Conservation (phyloP, 2,797 vertebrate genomes). For the Alosa sapidissima region DNA sequence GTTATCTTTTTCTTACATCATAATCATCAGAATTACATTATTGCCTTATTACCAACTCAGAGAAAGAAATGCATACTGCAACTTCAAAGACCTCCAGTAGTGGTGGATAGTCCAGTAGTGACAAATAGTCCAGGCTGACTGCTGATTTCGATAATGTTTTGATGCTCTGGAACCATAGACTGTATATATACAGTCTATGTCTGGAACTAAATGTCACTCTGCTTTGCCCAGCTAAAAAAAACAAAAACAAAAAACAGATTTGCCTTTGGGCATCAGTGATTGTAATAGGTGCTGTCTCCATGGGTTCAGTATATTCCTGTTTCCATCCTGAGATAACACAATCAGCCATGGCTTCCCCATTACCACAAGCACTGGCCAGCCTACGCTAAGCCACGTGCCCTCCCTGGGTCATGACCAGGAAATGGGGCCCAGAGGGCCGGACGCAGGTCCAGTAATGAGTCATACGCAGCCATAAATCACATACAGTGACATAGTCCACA, state of each 20-base stretch:
- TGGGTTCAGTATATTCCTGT: not conserved
- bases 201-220: not conserved
- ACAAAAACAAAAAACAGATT: too few relatives aligned
- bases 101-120: too few relatives aligned
- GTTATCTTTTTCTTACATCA: too few relatives aligned
- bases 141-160: not conserved
- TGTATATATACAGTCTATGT: too few relatives aligned
- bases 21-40: too few relatives aligned
- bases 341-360: too few relatives aligned
- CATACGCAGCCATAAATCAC: not conserved
- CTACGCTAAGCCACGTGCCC: not conserved
- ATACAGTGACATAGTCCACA: not conserved
- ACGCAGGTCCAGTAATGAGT: not conserved
- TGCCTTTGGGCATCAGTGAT: too few relatives aligned
- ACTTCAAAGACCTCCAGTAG: not conserved
- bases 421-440: not conserved
- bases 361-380: not conserved
- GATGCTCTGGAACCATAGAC: not conserved
- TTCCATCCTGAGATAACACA: not conserved
- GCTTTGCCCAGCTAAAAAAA: not conserved
- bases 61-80: not conserved
- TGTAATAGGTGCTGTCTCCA: too few relatives aligned
- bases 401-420: not conserved
- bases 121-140: not conserved
- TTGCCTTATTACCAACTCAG: too few relatives aligned